Percentiles rank a stretch among this genome's conserved stretches.
Evolutionary conservation across 2,113 vertebrate genomes (phyloP).

Genomic region (Syngnathoides biaculeatus): DNA sequence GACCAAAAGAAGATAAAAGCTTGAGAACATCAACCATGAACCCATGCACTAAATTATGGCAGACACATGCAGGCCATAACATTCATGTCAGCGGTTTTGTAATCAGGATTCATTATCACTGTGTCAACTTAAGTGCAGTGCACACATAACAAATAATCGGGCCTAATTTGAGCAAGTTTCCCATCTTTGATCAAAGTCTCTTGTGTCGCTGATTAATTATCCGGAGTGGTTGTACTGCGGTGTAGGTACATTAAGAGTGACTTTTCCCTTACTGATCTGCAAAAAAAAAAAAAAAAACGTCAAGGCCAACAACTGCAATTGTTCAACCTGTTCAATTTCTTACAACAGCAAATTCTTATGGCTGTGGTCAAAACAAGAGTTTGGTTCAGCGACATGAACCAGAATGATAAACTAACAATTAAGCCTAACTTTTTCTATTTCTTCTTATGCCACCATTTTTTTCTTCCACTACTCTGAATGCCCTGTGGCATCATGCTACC

Average conservation of each 20-base stretch:
- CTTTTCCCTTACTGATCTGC: too few species aligned
- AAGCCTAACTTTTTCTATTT: too few species aligned
- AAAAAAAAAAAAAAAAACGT: too few species aligned
- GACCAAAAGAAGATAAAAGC: slow-evolving; percentile 8
- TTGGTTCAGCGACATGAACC: too few species aligned
- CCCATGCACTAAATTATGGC: slow-evolving; percentile 23
- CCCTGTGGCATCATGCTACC: too few species aligned
- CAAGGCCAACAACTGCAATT: too few species aligned
- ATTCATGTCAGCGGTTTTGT: slow-evolving; percentile 45
- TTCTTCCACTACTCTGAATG: too few species aligned
- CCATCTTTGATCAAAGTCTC: background rate
- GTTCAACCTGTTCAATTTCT: too few species aligned
- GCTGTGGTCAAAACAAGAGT: too few species aligned
- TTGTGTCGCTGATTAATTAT: background rate
- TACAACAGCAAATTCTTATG: too few species aligned
- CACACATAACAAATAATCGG: background rate
- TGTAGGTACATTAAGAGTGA: background rate
- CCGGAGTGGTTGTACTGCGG: background rate
- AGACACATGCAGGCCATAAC: slow-evolving; percentile 31
- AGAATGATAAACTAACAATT: too few species aligned
- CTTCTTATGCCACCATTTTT: too few species aligned
- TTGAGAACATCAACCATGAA: slow-evolving; percentile 23
- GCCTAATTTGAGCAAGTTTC: background rate
- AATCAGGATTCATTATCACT: slow-evolving; percentile 43
- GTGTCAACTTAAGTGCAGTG: background rate